phyloP scores from a whole-genome alignment of 2,113 vertebrate genomes.

The Phycodurus eques region DNA sequence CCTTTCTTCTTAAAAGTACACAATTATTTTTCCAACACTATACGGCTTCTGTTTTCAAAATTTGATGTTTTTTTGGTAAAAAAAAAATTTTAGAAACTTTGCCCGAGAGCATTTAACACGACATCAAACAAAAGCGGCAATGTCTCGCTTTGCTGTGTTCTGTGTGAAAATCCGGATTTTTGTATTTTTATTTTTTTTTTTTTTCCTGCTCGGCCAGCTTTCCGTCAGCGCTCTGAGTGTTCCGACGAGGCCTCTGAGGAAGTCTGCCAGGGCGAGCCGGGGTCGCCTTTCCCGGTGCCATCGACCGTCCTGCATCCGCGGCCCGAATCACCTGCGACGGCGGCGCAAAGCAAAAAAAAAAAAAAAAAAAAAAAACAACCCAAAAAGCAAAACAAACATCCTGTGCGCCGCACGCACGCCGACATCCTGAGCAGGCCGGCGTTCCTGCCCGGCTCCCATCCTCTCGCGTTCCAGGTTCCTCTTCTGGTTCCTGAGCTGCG shows the following conservation, averaged over 20 bases:
- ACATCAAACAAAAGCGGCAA: too few relatives aligned
- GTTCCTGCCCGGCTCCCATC: background rate
- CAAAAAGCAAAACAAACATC: background rate
- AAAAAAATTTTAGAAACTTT: too few relatives aligned
- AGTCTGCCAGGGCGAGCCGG: background rate
- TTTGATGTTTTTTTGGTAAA: too few relatives aligned
- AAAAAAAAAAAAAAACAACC: background rate
- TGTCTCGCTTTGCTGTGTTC: background rate
- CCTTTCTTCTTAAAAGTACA: too few relatives aligned
- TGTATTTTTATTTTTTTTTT: background rate
- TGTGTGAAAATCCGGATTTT: background rate
- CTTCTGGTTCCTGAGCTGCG: background rate
- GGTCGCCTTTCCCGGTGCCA: background rate
- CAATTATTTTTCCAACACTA: too few relatives aligned
- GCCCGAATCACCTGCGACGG: background rate
- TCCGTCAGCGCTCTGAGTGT: background rate
- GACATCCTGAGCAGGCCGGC: background rate
- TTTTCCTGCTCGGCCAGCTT: background rate
- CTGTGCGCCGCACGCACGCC: background rate
- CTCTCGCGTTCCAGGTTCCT: background rate
- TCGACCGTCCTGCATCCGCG: background rate
- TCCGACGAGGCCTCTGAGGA: background rate
- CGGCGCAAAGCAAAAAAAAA: background rate
- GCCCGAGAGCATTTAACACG: too few relatives aligned
- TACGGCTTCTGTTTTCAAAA: too few relatives aligned